Evolutionary conservation across 92 coral and sea anemone species (phyloP).

Genomic region (Epizoanthus ramosus): DNA sequence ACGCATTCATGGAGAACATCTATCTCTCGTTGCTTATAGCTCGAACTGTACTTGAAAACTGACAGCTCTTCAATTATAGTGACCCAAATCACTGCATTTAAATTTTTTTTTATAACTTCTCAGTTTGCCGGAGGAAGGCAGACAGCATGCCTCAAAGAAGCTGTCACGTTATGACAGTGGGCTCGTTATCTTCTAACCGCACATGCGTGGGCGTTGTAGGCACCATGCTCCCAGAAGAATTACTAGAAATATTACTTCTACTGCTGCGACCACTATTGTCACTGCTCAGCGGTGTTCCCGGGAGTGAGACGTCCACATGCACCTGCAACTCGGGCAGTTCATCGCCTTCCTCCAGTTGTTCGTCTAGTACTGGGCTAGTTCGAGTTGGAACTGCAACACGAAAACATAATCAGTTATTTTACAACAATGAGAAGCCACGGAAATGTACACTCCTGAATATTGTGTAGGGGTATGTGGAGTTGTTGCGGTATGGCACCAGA

Average conservation of each 20-base stretch:
- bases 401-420: background rate
- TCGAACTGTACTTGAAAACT: too few relatives aligned
- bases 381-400: background rate
- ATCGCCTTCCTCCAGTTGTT: slow-evolving; percentile 51
- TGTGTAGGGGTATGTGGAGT: background rate
- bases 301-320: slow-evolving; percentile 87
- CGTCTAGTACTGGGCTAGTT: slow-evolving; percentile 33
- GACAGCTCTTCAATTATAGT: too few relatives aligned
- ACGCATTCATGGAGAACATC: too few relatives aligned
- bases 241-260: slow-evolving; percentile 62
- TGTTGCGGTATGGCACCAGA: too few relatives aligned
- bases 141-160: background rate
- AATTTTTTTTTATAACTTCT: too few relatives aligned
- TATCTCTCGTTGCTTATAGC: too few relatives aligned
- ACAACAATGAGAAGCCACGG: background rate
- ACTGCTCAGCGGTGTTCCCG: slow-evolving; percentile 97
- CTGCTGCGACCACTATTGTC: slow-evolving; percentile 70
- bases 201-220: slow-evolving; percentile 90
- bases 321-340: slow-evolving; percentile 72
- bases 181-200: slow-evolving; percentile 71
- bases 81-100: too few relatives aligned
- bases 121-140: background rate
- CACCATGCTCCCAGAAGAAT: slow-evolving; percentile 45
- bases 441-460: slow-evolving; percentile 2
- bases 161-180: slow-evolving; percentile 36